Evolutionary conservation across 1,140 invertebrate genomes (phyloP), one percentile per base, ranked within the genome.

Genomic region (Philotrypesis tridentata): DNA sequence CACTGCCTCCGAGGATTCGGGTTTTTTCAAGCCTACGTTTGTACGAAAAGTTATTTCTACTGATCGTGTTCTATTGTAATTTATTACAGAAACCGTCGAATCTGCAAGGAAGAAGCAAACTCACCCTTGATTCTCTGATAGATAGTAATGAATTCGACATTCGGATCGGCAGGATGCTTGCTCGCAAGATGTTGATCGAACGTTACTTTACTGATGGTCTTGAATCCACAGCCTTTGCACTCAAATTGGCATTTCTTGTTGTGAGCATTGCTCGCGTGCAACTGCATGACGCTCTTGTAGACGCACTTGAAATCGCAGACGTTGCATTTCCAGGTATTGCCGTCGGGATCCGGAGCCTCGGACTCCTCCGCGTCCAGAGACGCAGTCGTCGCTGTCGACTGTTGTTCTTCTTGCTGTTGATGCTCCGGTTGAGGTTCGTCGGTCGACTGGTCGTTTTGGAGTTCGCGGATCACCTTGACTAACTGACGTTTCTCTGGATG

Each of bases 251-350:
- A 91, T 43, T 93, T 94, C 1, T 95, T 93, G 27, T 93, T 92
- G 84, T 96, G 95, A 7, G 87, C 84, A 27, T 89, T 91, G 0
- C 89, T 84, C 4, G 93, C 93, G 84, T 96, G 95, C 0, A 90
- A 87, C 0, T 92, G 86, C 73, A 95, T 93, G 63, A 94, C 94
- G 0, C 91, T 90, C 55, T 94, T 94, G 0, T 93, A 93, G 27
- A 93, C 88, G 79, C 93, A 94, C 61, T 93, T 93, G 76, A 93
- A 93, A 31, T 93, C 92, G 80, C 95, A 96, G 17, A 96, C 85
- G 68, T 94, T 94, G 87, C 95, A 96, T 63, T 94, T 93, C 95
- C 95, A 96, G 1, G 94, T 92, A 83, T 94, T 94, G 3, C 89
- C 88, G 40, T 90, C 89, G 0, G 85, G 86, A 79, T 91, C 89